A percentile compares a stretch with the other conserved stretches of the same genome.
phyloP scores from a whole-genome alignment of 2,888 invertebrate species.

The Venusia cambrica region DNA sequence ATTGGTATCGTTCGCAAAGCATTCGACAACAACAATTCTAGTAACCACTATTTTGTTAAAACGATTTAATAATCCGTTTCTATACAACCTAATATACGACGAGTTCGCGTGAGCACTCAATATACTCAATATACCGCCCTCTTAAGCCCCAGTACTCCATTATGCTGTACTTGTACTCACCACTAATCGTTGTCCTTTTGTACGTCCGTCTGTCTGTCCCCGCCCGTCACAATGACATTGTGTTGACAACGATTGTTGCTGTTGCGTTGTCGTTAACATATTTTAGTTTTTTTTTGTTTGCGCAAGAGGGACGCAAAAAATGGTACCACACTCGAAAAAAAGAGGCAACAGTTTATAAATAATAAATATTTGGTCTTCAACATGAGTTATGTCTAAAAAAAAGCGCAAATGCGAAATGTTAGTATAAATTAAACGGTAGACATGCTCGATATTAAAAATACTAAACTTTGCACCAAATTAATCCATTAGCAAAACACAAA shows the following conservation, averaged over 20 bases:
- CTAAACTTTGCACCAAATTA: constrained; percentile 9
- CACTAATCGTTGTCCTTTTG: constrained; percentile 56
- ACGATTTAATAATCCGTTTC: constrained; percentile 21
- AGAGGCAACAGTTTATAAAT: neutral
- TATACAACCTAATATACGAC: too few relatives aligned
- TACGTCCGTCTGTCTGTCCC: constrained; percentile 44
- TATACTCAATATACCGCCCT: constrained; percentile 27
- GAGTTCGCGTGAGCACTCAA: constrained; percentile 22
- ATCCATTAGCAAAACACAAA: constrained; percentile 22
- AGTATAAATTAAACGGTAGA: too few relatives aligned
- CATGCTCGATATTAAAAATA: too few relatives aligned
- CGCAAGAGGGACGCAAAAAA: constrained; percentile 1
- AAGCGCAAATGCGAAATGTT: constrained; percentile 7
- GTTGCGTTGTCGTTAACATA: too few relatives aligned
- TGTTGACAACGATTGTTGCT: constrained; percentile 66
- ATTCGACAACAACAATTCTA: too few relatives aligned
- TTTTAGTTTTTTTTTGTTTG: constrained; percentile 19
- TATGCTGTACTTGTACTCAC: constrained; percentile 23
- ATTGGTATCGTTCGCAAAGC: too few relatives aligned
- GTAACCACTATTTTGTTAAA: constrained; percentile 12
- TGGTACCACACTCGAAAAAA: constrained; percentile 5
- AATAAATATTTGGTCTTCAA: constrained; percentile 2
- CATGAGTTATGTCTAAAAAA: constrained; percentile 4
- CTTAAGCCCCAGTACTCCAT: constrained; percentile 11
- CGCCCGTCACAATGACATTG: constrained; percentile 39